A percentile compares a stretch with the other conserved stretches of the same genome.
These are phyloP conservation scores for Agraylea sexmaculata DNA, from an alignment of 1,140 invertebrate species.

Conservation along the genomic window DNA sequence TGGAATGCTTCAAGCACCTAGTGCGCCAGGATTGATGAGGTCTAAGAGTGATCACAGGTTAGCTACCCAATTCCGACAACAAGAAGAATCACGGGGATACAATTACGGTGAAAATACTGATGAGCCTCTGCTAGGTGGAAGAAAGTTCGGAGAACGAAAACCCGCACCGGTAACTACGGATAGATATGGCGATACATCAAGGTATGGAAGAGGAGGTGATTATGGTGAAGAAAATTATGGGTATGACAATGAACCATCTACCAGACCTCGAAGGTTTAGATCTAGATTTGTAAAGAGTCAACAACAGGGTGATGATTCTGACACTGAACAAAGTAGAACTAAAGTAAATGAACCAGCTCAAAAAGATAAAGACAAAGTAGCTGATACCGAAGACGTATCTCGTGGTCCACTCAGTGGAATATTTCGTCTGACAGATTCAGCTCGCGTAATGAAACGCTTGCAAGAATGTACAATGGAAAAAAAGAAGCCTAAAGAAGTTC, in stretches of 20 bases:
- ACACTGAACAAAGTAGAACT: conserved; percentile 45
- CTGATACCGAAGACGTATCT: conserved; percentile 82
- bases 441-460: conserved; percentile 76
- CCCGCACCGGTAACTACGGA: conserved; percentile 38
- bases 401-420: conserved; percentile 82
- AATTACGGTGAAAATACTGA: conserved; percentile 41
- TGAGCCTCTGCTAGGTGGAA: conserved; percentile 52
- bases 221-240: conserved; percentile 51
- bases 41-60: conserved; percentile 89
- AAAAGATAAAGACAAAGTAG: conserved; percentile 56
- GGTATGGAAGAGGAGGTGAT: conserved; percentile 39
- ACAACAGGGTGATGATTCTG: conserved; percentile 54
- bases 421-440: conserved; percentile 76
- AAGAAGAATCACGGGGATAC: conserved; percentile 56
- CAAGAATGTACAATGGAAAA: conserved; percentile 69
- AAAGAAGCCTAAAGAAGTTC: conserved; percentile 57
- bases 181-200: conserved; percentile 30
- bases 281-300: conserved; percentile 59
- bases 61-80: conserved; percentile 77
- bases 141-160: conserved; percentile 58
- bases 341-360: conserved; percentile 40
- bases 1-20: conserved; percentile 46
- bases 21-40: conserved; percentile 64
- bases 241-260: conserved; percentile 43
- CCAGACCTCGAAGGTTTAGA: conserved; percentile 49